phyloP scores from a whole-genome alignment of 2,888 invertebrate species.

The Oscheius sp. region DNA sequence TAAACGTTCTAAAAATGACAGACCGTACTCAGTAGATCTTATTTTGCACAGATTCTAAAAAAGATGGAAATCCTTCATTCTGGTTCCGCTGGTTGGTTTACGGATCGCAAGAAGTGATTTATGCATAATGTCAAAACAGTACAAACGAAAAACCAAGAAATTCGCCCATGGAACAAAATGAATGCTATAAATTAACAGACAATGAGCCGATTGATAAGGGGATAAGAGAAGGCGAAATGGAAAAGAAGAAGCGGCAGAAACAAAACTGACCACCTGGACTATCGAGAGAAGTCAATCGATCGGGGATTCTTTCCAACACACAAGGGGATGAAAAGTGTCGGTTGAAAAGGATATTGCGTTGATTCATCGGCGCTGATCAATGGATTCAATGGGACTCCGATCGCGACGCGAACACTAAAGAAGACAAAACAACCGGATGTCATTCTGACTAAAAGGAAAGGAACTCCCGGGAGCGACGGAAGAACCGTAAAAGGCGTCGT shows the following conservation, averaged over 20 bases:
- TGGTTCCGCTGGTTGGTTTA: background rate
- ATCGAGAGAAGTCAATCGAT: background rate
- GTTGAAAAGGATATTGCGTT: conserved; percentile 12
- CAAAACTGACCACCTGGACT: too few relatives aligned
- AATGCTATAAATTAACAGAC: too few relatives aligned
- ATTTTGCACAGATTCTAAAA: too few relatives aligned
- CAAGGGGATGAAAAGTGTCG: background rate
- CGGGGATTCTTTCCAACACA: background rate
- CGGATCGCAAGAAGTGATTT: background rate
- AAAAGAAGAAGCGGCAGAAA: background rate
- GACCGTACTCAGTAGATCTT: too few relatives aligned
- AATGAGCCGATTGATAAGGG: background rate
- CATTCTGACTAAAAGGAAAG: background rate
- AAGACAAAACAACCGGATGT: background rate
- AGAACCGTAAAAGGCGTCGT: too few relatives aligned
- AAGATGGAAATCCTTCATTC: too few relatives aligned
- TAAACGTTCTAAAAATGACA: too few relatives aligned
- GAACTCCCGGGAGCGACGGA: background rate
- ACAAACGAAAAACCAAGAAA: too few relatives aligned
- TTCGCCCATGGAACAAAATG: too few relatives aligned
- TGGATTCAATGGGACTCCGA: conserved; percentile 18
- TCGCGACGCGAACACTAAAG: conserved; percentile 7
- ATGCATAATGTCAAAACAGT: too few relatives aligned
- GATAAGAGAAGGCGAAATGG: background rate
- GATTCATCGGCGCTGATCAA: conserved; percentile 8